phyloP scores from a whole-genome alignment of 2,113 vertebrate genomes.

The Chiloscyllium plagiosum region DNA sequence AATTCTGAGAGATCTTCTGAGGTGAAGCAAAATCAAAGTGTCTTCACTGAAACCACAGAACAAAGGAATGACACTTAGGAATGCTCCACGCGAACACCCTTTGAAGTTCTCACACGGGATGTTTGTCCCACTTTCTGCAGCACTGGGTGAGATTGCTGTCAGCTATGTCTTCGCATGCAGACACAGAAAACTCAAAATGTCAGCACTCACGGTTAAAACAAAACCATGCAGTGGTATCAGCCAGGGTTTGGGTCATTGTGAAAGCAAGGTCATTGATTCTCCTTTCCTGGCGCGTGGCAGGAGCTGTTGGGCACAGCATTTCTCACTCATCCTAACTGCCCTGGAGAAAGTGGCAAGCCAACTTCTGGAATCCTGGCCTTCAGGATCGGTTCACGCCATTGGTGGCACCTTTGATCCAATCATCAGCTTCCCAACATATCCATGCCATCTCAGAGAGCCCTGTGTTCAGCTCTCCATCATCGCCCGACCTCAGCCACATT shows the following conservation, averaged over 20 bases:
- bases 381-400: not conserved
- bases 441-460: not conserved
- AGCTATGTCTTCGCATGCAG: not conserved
- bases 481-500: not conserved
- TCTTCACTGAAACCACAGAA: constrained; percentile 18
- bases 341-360: too few species aligned
- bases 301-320: too few species aligned
- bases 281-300: too few species aligned
- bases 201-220: not conserved
- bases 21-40: not conserved
- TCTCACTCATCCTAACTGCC: too few species aligned
- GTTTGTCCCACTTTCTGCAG: not conserved
- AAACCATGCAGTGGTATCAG: not conserved
- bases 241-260: not conserved
- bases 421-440: not conserved
- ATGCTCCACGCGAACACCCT: not conserved
- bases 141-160: not conserved
- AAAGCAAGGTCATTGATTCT: too few species aligned
- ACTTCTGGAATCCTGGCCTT: too few species aligned
- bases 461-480: too few species aligned
- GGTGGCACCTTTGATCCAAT: not conserved
- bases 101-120: constrained; percentile 7
- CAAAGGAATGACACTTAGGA: not conserved
- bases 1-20: constrained; percentile 5
- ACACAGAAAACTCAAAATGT: not conserved